Base-by-base conservation (phyloP, 1,140 invertebrate genomes). In the Habropoda laboriosa region DNA sequence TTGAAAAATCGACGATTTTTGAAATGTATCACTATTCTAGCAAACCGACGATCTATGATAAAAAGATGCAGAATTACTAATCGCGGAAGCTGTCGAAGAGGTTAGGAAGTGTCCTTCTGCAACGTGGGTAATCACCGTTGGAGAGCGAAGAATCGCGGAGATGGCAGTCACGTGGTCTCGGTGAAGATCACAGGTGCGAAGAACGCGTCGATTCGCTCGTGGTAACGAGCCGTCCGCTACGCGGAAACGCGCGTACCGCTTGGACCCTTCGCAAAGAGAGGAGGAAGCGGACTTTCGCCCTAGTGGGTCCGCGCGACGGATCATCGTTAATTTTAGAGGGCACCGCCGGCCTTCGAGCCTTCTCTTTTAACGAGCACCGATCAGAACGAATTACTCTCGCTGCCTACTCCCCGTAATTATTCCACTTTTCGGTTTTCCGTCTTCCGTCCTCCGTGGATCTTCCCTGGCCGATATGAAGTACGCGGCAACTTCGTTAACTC, bases 241-340 rank as follows among this genome's bases (percentile, higher is more conserved):
- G 30, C 83, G 82, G 77, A 85, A 83, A 24, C 60, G 3, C 55
- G 40, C 4, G 7, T 45, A 49, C 40, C 42, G 21, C n/a, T 42
- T 12, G 68, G 27, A 24, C 47, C 53, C 42, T 45, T 80, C 27
- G 21, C n/a, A n/a, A n/a, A n/a, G n/a, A n/a, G n/a, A n/a, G 40
- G 45, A 51, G 81, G 57, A 83, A 83, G 24, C 51, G 57, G 61
- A 18, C 63, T 61, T 64, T 77, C 30, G 45, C 49, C 40, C 61
- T 42, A 13, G 3, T 21, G 61, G 55, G 35, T 35, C n/a, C 53
- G 24, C 47, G 21, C 38, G 13, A 13, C 45, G 47, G 70, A 82
- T 83, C 75, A 68, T 67, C 75, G 75, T 78, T 78, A 60, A 78
- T 71, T 78, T 61, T 61, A 49, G 42, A 60, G 75, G 67, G 55